These are phyloP conservation scores for Chalcis sispes DNA, from an alignment of 2,888 invertebrate species.

Conservation along the genomic window DNA sequence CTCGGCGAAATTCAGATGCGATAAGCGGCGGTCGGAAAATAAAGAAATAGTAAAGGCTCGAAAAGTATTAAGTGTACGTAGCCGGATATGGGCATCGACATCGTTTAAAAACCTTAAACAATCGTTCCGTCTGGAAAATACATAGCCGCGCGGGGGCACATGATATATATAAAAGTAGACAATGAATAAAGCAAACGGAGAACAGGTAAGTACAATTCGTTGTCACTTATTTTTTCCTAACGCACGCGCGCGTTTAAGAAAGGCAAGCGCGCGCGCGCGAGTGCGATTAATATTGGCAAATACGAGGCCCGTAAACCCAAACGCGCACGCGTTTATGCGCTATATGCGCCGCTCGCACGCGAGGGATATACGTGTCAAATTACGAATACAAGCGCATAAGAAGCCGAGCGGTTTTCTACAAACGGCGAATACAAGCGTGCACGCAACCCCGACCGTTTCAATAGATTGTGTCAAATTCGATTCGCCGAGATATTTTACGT, in stretches of 20 bases:
- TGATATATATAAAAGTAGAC: constrained; percentile 20
- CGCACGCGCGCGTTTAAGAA: neutral
- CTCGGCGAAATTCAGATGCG: constrained; percentile 24
- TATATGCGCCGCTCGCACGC: neutral
- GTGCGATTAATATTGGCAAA: neutral
- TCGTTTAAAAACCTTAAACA: constrained; percentile 45
- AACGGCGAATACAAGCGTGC: constrained; percentile 23
- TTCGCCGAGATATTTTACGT: constrained; percentile 9
- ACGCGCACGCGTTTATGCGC: neutral
- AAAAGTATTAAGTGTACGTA: neutral
- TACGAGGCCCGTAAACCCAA: neutral
- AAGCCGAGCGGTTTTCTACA: constrained; percentile 31
- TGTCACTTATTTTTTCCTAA: constrained; percentile 34
- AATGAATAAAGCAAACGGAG: constrained; percentile 36
- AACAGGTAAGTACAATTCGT: constrained; percentile 53
- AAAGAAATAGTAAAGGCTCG: neutral
- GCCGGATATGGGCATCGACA: constrained; percentile 52
- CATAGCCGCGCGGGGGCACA: neutral
- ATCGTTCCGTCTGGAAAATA: constrained; percentile 50
- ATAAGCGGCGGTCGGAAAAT: constrained; percentile 14
- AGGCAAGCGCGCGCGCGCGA: neutral
- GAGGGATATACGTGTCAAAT: constrained; percentile 39
- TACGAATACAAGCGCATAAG: constrained; percentile 28
- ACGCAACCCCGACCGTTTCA: constrained; percentile 51
- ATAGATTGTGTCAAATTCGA: constrained; percentile 70